Conservation (phyloP, 2,888 invertebrate species). For the Gortyna flavago region DNA sequence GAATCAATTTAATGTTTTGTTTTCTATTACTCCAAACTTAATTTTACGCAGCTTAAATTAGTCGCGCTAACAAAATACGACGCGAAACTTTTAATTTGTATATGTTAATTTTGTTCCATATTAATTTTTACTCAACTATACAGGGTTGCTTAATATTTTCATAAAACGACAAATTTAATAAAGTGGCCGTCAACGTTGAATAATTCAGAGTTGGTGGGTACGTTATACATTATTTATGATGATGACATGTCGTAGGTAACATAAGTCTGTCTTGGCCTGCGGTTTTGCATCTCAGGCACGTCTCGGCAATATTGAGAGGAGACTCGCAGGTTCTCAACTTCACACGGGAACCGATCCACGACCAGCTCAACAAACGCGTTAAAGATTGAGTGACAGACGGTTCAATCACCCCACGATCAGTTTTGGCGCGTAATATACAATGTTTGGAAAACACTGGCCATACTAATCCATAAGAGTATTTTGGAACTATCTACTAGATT, state of each 20-base stretch:
- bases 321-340: slow-evolving; percentile 62
- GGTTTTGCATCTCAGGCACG: slow-evolving; percentile 88
- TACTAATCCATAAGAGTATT: not conserved
- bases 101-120: slow-evolving; percentile 77
- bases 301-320: slow-evolving; percentile 81
- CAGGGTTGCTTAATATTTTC: slow-evolving; percentile 79
- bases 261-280: slow-evolving; percentile 83
- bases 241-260: slow-evolving; percentile 86
- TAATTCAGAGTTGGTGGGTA: slow-evolving; percentile 84
- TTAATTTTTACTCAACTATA: slow-evolving; percentile 77
- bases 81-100: slow-evolving; percentile 73
- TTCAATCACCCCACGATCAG: slow-evolving; percentile 25
- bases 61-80: slow-evolving; percentile 61
- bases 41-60: slow-evolving; percentile 63
- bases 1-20: slow-evolving; percentile 65
- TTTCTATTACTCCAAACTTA: slow-evolving; percentile 60
- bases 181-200: slow-evolving; percentile 87
- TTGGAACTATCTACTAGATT: not conserved
- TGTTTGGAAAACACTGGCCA: not conserved
- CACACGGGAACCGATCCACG: slow-evolving; percentile 52
- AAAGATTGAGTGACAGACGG: slow-evolving; percentile 38
- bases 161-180: slow-evolving; percentile 89
- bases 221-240: slow-evolving; percentile 89
- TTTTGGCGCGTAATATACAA: slow-evolving; percentile 10
- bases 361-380: slow-evolving; percentile 42